These are phyloP conservation scores for Cheilinus undulatus DNA, from an alignment of 2,113 vertebrate genomes.

Conservation along the genomic window DNA sequence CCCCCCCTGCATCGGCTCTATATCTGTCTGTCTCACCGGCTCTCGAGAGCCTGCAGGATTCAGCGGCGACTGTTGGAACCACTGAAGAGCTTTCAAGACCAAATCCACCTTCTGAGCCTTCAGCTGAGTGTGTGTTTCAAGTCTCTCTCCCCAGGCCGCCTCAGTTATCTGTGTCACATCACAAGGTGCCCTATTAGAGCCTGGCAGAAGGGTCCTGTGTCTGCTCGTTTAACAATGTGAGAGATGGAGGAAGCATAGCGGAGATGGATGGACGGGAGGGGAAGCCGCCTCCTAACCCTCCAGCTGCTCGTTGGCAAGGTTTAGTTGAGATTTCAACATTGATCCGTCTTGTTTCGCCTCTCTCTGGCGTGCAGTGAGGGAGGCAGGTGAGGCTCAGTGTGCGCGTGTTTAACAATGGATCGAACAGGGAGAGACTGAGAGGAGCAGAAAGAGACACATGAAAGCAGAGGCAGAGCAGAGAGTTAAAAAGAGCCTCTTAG, in stretches of 20 bases:
- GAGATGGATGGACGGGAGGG: constrained; percentile 59
- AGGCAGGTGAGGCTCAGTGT: constrained; percentile 68
- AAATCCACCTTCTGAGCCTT: constrained; percentile 82
- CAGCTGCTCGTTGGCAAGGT: constrained; percentile 55
- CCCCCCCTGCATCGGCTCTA: constrained; percentile 62
- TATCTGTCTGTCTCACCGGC: constrained; percentile 49
- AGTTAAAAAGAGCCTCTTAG: constrained; percentile 44
- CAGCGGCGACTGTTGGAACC: constrained; percentile 67
- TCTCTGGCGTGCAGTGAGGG: constrained; percentile 34
- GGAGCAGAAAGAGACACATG: constrained; percentile 32
- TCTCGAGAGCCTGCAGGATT: constrained; percentile 70
- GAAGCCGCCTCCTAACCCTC: constrained; percentile 50
- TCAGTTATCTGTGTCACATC: constrained; percentile 80
- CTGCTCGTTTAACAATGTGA: constrained; percentile 70
- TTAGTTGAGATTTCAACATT: constrained; percentile 78
- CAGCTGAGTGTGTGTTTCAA: constrained; percentile 66
- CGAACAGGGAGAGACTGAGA: constrained; percentile 52
- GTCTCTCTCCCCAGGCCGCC: constrained; percentile 75
- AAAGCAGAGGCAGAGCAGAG: constrained; percentile 43
- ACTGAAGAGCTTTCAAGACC: constrained; percentile 79
- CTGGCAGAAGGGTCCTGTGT: constrained; percentile 77
- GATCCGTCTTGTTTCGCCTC: constrained; percentile 74
- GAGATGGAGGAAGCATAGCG: constrained; percentile 48
- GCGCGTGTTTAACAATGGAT: constrained; percentile 70
- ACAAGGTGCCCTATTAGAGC: constrained; percentile 77